A percentile compares a stretch with the other conserved stretches of the same genome.
Conservation (phyloP, 1,140 invertebrate genomes). For the roundworm (Caenorhabditis elegans) region DNA sequence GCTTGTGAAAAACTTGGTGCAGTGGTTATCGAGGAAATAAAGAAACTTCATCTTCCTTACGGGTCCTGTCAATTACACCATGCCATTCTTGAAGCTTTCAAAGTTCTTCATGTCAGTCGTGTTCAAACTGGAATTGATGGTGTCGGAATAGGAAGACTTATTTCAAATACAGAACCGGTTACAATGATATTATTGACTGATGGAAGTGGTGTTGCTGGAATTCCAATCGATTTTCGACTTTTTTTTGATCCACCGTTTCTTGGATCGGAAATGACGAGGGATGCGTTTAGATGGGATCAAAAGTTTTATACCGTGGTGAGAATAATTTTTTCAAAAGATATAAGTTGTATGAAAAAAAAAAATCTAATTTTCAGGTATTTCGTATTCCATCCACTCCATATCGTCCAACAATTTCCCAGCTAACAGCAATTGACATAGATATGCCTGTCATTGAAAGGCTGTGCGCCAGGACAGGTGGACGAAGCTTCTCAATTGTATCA, state of each 20-base stretch:
- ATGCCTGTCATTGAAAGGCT: neutral
- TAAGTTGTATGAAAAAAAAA: neutral
- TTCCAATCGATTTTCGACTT: neutral
- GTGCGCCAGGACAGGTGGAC: neutral
- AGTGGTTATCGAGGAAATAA: neutral
- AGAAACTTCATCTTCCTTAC: neutral
- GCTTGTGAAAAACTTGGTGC: neutral
- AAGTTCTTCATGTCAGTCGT: neutral
- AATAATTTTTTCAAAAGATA: too few relatives aligned
- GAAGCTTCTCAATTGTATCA: neutral
- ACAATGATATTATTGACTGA: neutral
- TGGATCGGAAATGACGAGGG: slow-evolving; percentile 6
- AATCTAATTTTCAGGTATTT: neutral
- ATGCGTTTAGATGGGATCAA: slow-evolving; percentile 3
- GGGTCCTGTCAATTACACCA: neutral
- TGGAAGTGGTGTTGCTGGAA: neutral
- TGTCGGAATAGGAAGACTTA: neutral
- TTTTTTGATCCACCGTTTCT: slow-evolving; percentile 9
- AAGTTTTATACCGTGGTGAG: slow-evolving; percentile 3
- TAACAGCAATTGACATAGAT: neutral
- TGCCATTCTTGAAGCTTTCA: neutral
- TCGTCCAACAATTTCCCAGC: neutral
- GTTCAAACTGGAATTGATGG: slow-evolving; percentile 12
- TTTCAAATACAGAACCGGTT: neutral
- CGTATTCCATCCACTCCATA: neutral